These are phyloP conservation scores for Cyclura pinguis DNA, from an alignment of 2,797 vertebrate genomes.

Conservation along the genomic window DNA sequence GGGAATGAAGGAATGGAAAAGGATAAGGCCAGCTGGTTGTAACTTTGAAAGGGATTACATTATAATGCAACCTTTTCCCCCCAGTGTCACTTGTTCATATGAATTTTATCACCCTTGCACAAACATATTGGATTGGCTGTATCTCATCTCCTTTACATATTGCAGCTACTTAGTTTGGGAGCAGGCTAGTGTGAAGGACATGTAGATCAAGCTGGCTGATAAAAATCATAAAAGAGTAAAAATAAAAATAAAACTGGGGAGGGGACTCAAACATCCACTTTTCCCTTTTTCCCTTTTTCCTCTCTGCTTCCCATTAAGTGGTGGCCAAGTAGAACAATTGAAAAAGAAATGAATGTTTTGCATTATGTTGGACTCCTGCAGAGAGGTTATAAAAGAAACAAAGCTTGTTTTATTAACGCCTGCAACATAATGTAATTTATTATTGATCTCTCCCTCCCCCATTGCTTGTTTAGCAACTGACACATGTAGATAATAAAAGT, in stretches of 20 bases:
- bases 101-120: neutral
- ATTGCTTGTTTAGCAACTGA: conserved; percentile 52
- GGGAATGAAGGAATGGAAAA: no score
- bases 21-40: no score
- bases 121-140: neutral
- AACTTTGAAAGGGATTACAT: no score
- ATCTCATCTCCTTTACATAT: neutral
- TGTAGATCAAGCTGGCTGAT: neutral
- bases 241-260: neutral
- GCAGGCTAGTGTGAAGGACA: neutral
- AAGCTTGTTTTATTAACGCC: conserved; percentile 60
- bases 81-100: neutral
- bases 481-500: conserved; percentile 50
- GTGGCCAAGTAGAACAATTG: conserved; percentile 44
- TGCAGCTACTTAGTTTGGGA: conserved; percentile 19
- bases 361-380: conserved; percentile 42
- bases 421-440: conserved; percentile 61
- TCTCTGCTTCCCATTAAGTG: conserved; percentile 37
- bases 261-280: neutral
- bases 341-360: conserved; percentile 40
- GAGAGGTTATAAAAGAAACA: conserved; percentile 45
- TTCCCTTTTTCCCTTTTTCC: neutral
- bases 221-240: conserved; percentile 17
- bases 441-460: conserved; percentile 57
- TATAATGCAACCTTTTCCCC: no score